Percentiles rank a stretch among this genome's conserved stretches.
Conservation (phyloP, 2,113 vertebrate genomes). For the Thymallus thymallus region DNA sequence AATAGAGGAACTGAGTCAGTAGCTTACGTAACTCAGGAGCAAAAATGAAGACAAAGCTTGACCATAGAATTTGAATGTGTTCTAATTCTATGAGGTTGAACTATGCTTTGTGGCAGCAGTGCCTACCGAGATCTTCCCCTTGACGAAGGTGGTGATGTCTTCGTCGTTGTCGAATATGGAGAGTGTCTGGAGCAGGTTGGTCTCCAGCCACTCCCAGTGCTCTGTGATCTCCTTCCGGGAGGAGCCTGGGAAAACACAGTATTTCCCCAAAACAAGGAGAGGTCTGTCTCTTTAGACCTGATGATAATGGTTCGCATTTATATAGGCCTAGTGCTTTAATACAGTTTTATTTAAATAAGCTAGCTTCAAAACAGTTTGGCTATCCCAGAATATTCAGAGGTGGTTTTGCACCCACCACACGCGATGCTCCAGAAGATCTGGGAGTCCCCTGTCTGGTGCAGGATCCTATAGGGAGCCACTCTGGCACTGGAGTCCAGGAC, state of each 20-base stretch:
- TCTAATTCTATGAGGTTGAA: neutral
- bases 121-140: slow-evolving; percentile 93
- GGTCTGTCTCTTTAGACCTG: too few species aligned
- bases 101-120: neutral
- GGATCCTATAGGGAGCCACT: slow-evolving; percentile 93
- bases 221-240: slow-evolving; percentile 93
- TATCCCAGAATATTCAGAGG: neutral
- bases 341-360: too few species aligned
- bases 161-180: slow-evolving; percentile 96
- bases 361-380: too few species aligned
- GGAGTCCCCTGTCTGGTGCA: slow-evolving; percentile 93
- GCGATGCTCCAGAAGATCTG: slow-evolving; percentile 96
- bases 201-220: slow-evolving; percentile 98
- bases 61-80: too few species aligned
- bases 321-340: too few species aligned
- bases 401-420: slow-evolving; percentile 76
- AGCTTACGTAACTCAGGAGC: too few species aligned
- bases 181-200: slow-evolving; percentile 93
- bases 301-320: too few species aligned
- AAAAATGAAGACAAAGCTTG: too few species aligned
- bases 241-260: slow-evolving; percentile 75
- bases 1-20: too few species aligned
- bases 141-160: slow-evolving; percentile 95
- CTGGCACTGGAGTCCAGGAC: slow-evolving; percentile 96
- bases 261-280: too few species aligned